These are phyloP conservation scores for Scolopax rusticola DNA, from an alignment of 2,797 vertebrate species.

Conservation along the genomic window DNA sequence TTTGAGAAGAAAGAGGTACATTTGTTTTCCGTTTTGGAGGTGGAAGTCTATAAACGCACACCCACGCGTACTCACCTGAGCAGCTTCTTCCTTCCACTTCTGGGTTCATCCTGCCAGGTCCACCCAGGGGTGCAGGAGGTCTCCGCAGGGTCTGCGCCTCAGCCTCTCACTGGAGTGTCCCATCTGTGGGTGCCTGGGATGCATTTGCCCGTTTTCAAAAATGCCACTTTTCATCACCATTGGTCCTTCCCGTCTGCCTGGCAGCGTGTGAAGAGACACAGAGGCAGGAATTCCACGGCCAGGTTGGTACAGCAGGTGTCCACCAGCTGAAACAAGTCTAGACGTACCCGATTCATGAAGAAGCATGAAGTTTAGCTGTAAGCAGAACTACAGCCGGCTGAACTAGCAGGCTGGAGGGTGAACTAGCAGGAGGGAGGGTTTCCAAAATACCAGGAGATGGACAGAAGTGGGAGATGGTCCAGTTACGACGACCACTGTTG, in stretches of 20 bases:
- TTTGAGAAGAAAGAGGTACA: not conserved
- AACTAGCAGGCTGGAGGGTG: not conserved
- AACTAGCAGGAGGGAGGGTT: not conserved
- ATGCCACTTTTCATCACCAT: not conserved
- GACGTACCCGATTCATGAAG: not conserved
- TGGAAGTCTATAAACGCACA: not conserved
- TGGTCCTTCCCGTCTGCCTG: not conserved
- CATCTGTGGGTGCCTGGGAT: not conserved
- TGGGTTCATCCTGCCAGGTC: not conserved
- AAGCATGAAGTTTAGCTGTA: not conserved
- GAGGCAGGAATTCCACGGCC: not conserved
- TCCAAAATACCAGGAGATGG: not conserved
- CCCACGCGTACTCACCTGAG: not conserved
- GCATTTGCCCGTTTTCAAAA: not conserved
- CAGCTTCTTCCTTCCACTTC: not conserved
- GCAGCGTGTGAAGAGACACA: not conserved
- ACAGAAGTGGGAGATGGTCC: not conserved
- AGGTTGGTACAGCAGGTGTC: accelerated
- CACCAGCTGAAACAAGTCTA: not conserved
- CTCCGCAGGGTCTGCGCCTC: not conserved
- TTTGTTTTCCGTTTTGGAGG: not conserved
- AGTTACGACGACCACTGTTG: not conserved
- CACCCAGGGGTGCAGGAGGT: not conserved
- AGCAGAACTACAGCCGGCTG: not conserved
- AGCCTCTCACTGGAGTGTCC: not conserved